These are phyloP conservation scores for Eulemur mongoz DNA, from an alignment of 2,797 vertebrate species.

Conservation along the genomic window DNA sequence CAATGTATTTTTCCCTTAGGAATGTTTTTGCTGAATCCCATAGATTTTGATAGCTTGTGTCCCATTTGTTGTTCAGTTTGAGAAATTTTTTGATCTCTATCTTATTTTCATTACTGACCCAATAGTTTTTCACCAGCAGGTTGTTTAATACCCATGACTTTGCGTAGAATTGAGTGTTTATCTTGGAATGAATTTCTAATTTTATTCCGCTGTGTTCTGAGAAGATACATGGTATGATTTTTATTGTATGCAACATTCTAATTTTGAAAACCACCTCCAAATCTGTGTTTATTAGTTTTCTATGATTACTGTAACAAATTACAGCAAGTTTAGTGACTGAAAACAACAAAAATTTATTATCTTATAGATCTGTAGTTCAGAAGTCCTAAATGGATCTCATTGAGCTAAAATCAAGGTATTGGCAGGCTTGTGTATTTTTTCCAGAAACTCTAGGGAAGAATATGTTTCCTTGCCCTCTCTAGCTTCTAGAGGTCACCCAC, in stretches of 20 bases:
- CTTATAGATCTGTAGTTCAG: not conserved
- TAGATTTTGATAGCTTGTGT: too few relatives aligned
- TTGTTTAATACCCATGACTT: too few relatives aligned
- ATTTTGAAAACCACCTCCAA: not conserved
- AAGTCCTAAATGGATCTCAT: not conserved
- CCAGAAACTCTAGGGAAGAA: not conserved
- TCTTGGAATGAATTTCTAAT: too few relatives aligned
- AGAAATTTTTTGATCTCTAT: too few relatives aligned
- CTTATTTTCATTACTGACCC: too few relatives aligned
- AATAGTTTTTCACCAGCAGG: too few relatives aligned
- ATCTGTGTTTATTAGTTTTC: not conserved
- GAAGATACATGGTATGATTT: too few relatives aligned
- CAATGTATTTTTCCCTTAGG: too few relatives aligned
- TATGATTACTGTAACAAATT: not conserved
- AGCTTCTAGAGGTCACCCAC: not conserved
- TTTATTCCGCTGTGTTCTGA: too few relatives aligned
- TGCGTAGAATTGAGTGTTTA: too few relatives aligned
- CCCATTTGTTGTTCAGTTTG: too few relatives aligned
- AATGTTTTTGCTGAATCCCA: too few relatives aligned
- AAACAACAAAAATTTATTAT: not conserved
- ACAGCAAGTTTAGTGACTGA: not conserved
- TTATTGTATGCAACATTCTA: not conserved
- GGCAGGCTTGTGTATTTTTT: not conserved
- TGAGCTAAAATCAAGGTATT: not conserved
- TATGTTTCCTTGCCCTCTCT: not conserved